Evolutionary conservation across 1,140 invertebrate genomes (phyloP), one percentile per base, ranked within the genome.

Genomic region (Penaeus vannamei): DNA sequence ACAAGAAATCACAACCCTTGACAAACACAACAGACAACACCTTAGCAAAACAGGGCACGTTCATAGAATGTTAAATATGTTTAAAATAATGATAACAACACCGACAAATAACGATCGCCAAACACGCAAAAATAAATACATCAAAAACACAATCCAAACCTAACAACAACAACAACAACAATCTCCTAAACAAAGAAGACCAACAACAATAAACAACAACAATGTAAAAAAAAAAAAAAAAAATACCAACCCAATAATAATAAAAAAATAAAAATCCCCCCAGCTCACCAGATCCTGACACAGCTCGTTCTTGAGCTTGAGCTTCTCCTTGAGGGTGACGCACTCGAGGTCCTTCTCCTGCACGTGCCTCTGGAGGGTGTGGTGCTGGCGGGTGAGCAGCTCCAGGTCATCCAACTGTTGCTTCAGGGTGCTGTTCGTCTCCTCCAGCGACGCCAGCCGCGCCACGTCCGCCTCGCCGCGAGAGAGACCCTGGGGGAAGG

Each of bases 321-420:
- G 90, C 62, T 91, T 91, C 64, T 90, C 90, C 62, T 91, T 90
- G 60, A 91, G 90, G 32, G 87, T 90, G 82, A 90, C 90, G 46
- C 90, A 90, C 88, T 91, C 90, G 59, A 91, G 83, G 85, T 91
- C 88, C 82, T 90, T 91, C 85, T 90, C 90, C 81, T 89, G 90
- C 20, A 91, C 90, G 90, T 91, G 90, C 29, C 83, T 76, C 85
- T 90, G 87, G 46, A 91, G 88, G 85, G 90, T 91, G 83, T 90
- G 87, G 82, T 91, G 90, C 72, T 91, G 90, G 64, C 88, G 80
- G 23, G 90, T 91, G 36, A 91, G 85, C 8, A 91, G 26, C 36
- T 91, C 88, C 29, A 91, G 82, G 46, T 91, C 90, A 61, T 86
- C 88, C 69, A 91, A 62, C 82, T 91, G 90, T 42, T 90, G 87